phyloP scores from a whole-genome alignment of 1,140 invertebrate species.

The Ptiloglossa arizonensis region DNA sequence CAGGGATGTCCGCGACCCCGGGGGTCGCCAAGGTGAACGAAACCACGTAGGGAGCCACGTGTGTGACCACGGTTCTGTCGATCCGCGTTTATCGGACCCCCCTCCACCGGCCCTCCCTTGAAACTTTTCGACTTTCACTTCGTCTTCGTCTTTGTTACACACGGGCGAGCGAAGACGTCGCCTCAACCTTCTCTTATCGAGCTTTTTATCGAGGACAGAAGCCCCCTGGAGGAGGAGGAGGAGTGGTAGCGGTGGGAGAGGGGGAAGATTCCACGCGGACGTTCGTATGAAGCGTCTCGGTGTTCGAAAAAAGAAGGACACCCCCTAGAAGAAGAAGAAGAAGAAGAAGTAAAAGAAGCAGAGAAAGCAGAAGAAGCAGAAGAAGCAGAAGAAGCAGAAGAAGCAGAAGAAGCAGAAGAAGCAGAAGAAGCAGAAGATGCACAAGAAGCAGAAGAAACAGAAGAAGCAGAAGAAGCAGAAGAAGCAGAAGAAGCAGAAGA shows the following conservation, averaged over 20 bases:
- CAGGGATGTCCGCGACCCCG: not conserved
- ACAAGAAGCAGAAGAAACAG: not conserved
- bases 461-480: slow-evolving; percentile 25
- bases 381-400: not conserved
- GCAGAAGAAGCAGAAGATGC: not conserved
- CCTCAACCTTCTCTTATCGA: slow-evolving; percentile 14
- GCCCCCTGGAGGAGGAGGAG: too few species aligned
- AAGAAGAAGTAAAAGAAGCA: slow-evolving; percentile 1
- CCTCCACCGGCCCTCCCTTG: too few species aligned
- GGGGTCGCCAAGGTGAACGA: slow-evolving; percentile 45
- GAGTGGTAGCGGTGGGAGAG: not conserved
- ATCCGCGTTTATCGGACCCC: slow-evolving; percentile 3
- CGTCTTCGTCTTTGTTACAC: slow-evolving; percentile 7
- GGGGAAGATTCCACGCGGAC: slow-evolving; percentile 20
- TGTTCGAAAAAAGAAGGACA: slow-evolving; percentile 29
- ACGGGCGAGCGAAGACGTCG: not conserved
- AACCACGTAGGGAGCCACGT: slow-evolving; percentile 6
- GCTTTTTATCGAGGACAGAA: slow-evolving; percentile 36
- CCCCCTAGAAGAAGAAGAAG: slow-evolving; percentile 14
- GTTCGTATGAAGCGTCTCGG: slow-evolving; percentile 31
- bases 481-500: too few species aligned
- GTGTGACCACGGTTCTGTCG: not conserved
- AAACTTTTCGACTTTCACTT: slow-evolving; percentile 26
- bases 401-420: slow-evolving; percentile 4
- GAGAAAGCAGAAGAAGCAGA: not conserved